Conservation (phyloP, 2,113 vertebrate species). For the Larimichthys polyactis region DNA sequence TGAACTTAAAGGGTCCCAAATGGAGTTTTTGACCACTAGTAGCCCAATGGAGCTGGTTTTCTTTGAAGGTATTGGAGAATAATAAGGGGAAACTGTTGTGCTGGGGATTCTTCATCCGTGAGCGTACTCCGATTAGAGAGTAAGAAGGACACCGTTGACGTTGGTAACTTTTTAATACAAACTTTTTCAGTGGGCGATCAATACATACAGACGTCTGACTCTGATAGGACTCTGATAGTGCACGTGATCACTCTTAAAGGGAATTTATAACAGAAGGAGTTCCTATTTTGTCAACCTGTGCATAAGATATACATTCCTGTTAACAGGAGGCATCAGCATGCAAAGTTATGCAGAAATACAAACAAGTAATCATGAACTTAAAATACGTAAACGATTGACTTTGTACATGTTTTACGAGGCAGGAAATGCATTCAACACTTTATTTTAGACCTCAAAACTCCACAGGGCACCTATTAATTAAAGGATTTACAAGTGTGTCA, state of each 20-base stretch:
- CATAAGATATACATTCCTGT: background rate
- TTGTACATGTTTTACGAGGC: background rate
- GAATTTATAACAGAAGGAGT: no score
- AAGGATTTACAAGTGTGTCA: background rate
- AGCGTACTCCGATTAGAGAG: no score
- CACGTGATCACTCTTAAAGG: no score
- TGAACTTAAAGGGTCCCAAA: background rate
- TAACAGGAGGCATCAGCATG: background rate
- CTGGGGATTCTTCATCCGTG: no score
- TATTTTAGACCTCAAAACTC: background rate
- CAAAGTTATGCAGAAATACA: background rate
- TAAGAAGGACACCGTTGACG: no score
- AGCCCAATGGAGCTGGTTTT: background rate
- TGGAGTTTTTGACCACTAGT: background rate
- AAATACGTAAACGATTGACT: background rate
- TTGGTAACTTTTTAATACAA: no score
- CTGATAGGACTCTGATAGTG: no score
- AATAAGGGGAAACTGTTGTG: no score
- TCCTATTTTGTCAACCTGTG: no score
- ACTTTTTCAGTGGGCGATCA: no score
- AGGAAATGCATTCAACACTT: background rate
- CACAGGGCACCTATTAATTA: background rate
- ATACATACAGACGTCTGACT: no score
- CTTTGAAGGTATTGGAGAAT: no score
- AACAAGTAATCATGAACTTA: background rate